Conservation (phyloP, 1,140 invertebrate genomes). For the Heterodera schachtii region DNA sequence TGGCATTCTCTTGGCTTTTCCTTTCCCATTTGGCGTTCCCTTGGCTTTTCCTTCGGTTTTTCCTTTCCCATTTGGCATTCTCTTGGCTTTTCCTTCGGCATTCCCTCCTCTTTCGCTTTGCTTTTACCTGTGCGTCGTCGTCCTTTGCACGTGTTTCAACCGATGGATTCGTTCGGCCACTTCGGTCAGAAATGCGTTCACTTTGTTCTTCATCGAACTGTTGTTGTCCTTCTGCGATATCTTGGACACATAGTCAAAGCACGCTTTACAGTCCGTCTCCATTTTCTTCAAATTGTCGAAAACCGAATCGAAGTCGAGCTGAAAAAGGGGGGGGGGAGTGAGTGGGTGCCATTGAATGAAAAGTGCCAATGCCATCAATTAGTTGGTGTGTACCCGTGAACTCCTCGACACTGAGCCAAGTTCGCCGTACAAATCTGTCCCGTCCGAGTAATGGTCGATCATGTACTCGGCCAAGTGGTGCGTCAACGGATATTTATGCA, state of each 20-base stretch:
- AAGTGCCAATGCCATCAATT: too few species aligned
- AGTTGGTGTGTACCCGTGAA: conserved; percentile 71
- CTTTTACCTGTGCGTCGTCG: conserved; percentile 81
- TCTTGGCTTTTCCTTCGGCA: neutral
- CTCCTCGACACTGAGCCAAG: conserved; percentile 88
- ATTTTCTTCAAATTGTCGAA: conserved; percentile 83
- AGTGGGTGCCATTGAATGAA: neutral
- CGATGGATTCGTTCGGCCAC: conserved; percentile 95
- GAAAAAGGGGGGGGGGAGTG: conserved; percentile 56
- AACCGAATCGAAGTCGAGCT: conserved; percentile 87
- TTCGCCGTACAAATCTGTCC: conserved; percentile 93
- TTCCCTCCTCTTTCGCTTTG: conserved; percentile 24
- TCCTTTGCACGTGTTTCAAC: conserved; percentile 82
- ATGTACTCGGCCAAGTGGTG: conserved; percentile 97
- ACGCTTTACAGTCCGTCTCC: conserved; percentile 92
- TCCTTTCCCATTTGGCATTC: too few species aligned
- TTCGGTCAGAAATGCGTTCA: conserved; percentile 92
- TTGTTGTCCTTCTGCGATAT: conserved; percentile 61
- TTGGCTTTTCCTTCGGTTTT: too few species aligned
- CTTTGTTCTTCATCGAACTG: conserved; percentile 67
- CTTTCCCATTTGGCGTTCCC: too few species aligned
- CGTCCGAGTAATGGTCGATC: conserved; percentile 89
- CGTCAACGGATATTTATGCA: conserved; percentile 69
- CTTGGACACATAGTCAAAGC: conserved; percentile 94
- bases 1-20: too few species aligned